Conservation (phyloP, 2,113 vertebrate genomes). For the Protomyctophum bolini region DNA sequence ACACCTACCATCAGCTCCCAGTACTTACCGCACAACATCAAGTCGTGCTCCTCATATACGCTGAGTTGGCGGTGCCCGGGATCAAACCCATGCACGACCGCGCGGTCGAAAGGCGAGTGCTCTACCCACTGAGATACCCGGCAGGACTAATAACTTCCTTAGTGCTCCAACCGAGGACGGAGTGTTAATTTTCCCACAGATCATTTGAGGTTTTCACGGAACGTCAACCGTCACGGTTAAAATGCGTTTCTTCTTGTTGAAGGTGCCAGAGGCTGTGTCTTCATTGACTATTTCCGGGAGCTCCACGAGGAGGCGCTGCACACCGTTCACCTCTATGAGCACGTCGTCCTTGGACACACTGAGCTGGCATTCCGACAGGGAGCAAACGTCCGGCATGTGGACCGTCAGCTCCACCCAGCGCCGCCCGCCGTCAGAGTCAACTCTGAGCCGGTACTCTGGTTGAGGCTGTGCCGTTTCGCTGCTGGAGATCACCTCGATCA, state of each 20-base stretch:
- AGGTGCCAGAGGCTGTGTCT: slow-evolving; percentile 78
- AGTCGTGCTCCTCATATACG: too few relatives aligned
- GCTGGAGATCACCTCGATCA: slow-evolving; percentile 85
- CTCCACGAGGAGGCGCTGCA: slow-evolving; percentile 81
- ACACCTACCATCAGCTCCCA: too few relatives aligned
- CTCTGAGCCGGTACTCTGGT: slow-evolving; percentile 69
- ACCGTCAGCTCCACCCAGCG: slow-evolving; percentile 76
- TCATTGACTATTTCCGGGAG: slow-evolving; percentile 81
- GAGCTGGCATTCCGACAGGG: slow-evolving; percentile 85
- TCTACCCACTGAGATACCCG: too few relatives aligned
- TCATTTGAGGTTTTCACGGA: slow-evolving; percentile 39
- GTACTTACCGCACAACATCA: too few relatives aligned
- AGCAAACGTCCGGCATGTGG: slow-evolving; percentile 80
- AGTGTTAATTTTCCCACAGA: neutral
- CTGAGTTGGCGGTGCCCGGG: too few relatives aligned
- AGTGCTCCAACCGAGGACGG: neutral
- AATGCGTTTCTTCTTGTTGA: slow-evolving; percentile 78
- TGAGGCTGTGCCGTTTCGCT: slow-evolving; percentile 44
- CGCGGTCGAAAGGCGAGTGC: too few relatives aligned
- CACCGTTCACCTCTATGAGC: slow-evolving; percentile 81
- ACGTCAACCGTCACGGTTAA: slow-evolving; percentile 77
- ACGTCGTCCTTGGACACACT: slow-evolving; percentile 87
- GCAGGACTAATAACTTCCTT: neutral
- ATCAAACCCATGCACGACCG: too few relatives aligned
- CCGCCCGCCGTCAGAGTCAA: slow-evolving; percentile 65